Evolutionary conservation across 2,113 vertebrate genomes (phyloP), one percentile per base, ranked within the genome.

Genomic region (Quiscalus mexicanus): DNA sequence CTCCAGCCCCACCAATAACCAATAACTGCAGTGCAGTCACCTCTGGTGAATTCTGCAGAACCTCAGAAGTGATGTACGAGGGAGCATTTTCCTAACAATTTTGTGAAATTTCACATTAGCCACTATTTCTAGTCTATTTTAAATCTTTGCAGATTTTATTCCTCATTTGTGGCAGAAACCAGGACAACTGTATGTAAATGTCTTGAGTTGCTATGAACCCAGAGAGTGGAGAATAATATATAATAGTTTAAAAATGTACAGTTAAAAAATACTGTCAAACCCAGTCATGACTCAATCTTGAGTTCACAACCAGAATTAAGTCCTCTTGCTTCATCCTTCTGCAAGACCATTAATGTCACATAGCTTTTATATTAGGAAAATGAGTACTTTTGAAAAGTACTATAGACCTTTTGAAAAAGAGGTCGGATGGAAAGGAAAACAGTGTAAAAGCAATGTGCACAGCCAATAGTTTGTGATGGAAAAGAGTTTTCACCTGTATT

Each of bases 141-240:
- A 97, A 76, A 91, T 49, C 56, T 95, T 86, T 68, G 79, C 85
- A 94, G 90, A 93, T 95, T 95, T 93, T 9, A 23, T 89, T 96
- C 95, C 85, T 90, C 71, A 1, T 92, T 86, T 91, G 90, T 92
- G 71, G 76, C 87, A 96, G 95, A 96, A 96, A 97, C 93, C 96
- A 94, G 93, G 96, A 96, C 92, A 92, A 88, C 95, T 96, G 93
- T 78, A 95, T 95, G 92, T 89, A 96, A 97, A 92, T 97, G 88
- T 60, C 3, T 9, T 70, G 90, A 92, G 95, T 93, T 96, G 92
- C 96, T 96, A 88, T 81, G 87, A 95, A 96, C 88, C 79, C 68
- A 37, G 83, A 84, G 95, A 81, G 50, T 60, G 49, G 73, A 92
- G 85, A 78, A 89, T 89, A 89, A 92, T 35, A 37, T 88, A 91